Evolutionary conservation across 2,888 invertebrate genomes (phyloP).

Genomic region (Tinea trinotella): DNA sequence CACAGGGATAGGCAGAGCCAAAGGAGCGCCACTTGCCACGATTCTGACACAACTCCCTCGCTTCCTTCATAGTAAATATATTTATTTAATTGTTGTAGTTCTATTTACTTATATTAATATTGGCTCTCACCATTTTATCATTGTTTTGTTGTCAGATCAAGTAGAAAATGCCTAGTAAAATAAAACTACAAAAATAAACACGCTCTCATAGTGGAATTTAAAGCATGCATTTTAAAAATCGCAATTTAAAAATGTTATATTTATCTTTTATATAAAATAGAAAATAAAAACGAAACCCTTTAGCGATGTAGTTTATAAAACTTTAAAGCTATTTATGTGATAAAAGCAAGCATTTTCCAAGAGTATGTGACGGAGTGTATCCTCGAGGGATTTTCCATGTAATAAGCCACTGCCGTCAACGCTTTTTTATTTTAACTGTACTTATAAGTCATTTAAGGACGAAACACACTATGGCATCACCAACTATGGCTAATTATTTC

Average conservation of each 20-base stretch:
- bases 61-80: too few species aligned
- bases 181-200: not conserved
- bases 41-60: too few species aligned
- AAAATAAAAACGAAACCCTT: slow-evolving; percentile 1
- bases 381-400: slow-evolving; percentile 2
- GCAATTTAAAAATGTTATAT: not conserved
- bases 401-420: not conserved
- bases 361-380: not conserved
- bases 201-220: not conserved
- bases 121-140: too few species aligned
- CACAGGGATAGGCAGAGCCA: too few species aligned
- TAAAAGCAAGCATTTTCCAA: not conserved
- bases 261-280: not conserved
- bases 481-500: not conserved
- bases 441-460: not conserved
- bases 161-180: too few species aligned
- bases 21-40: too few species aligned
- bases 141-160: too few species aligned
- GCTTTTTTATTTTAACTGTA: not conserved
- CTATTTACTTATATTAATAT: too few species aligned
- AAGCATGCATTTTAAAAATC: not conserved
- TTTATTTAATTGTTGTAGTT: too few species aligned
- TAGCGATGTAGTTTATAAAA: not conserved
- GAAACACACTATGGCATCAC: not conserved
- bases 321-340: not conserved